A percentile compares a stretch with the other conserved stretches of the same genome.
These are phyloP conservation scores for Drosophila hamatofila DNA, from an alignment of 2,888 invertebrate species.

Conservation along the genomic window DNA sequence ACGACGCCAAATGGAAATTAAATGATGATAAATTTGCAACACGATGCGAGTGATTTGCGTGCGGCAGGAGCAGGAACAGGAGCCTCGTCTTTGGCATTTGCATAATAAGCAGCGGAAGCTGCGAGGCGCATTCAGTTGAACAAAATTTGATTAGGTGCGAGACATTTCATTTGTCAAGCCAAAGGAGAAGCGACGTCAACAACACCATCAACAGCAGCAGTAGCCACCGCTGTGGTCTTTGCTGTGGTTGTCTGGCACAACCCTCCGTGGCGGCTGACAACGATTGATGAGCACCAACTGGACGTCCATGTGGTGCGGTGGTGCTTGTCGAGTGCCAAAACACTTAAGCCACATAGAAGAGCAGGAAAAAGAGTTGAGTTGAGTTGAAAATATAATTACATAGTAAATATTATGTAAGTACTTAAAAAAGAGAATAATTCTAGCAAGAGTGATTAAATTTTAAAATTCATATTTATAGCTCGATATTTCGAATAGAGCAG, in stretches of 20 bases:
- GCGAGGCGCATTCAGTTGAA: constrained; percentile 71
- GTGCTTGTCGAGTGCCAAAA: constrained; percentile 51
- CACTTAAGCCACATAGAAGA: constrained; percentile 1
- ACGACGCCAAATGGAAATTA: constrained; percentile 79
- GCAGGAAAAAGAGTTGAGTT: background rate
- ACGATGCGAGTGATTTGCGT: constrained; percentile 57
- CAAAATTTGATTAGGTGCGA: constrained; percentile 77
- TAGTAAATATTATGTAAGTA: background rate
- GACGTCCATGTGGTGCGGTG: constrained; percentile 33
- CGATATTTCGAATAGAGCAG: background rate
- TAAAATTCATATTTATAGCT: background rate
- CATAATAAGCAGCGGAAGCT: constrained; percentile 69
- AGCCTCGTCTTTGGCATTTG: constrained; percentile 59
- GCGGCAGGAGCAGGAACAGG: constrained; percentile 29
- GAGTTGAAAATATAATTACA: no score
- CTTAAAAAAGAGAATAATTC: background rate
- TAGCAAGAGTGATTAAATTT: background rate
- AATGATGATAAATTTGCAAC: constrained; percentile 80
- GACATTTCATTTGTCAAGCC: constrained; percentile 70
- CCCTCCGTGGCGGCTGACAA: constrained; percentile 52
- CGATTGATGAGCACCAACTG: constrained; percentile 69
- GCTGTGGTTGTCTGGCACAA: constrained; percentile 33
- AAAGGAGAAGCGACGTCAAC: constrained; percentile 39
- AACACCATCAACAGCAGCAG: constrained; percentile 12
- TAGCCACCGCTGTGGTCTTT: constrained; percentile 43